These are phyloP conservation scores for Ivindomyrus marchei DNA, from an alignment of 2,113 vertebrate genomes.

Conservation along the genomic window DNA sequence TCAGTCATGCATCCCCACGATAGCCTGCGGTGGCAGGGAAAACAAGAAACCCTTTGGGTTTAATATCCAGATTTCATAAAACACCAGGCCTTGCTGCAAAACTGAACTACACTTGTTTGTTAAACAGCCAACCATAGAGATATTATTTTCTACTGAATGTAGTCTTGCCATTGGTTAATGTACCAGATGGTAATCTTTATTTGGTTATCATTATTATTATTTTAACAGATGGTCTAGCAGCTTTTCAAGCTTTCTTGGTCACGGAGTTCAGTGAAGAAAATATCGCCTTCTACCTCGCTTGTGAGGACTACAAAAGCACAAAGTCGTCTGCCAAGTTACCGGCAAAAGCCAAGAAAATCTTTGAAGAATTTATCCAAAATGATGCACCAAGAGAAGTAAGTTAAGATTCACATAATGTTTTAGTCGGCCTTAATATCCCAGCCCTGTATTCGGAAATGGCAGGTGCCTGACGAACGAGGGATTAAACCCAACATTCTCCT, in stretches of 20 bases:
- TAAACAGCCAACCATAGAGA: not conserved
- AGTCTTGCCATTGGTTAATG: not conserved
- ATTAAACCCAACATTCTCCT: not conserved
- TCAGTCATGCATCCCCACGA: not conserved
- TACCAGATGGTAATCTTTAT: not conserved
- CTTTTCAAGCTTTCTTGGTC: constrained; percentile 82
- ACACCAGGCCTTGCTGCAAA: not conserved
- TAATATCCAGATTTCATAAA: not conserved
- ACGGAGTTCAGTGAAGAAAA: constrained; percentile 94
- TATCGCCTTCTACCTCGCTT: constrained; percentile 89
- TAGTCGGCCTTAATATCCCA: not conserved
- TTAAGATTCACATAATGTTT: not conserved
- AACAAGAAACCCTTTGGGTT: not conserved
- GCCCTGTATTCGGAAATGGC: not conserved
- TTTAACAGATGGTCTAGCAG: constrained; percentile 70
- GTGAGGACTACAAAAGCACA: constrained; percentile 79
- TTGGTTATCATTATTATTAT: not conserved
- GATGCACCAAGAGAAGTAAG: constrained; percentile 85
- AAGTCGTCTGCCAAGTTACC: constrained; percentile 67
- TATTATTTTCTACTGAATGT: not conserved
- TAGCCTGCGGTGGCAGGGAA: not conserved
- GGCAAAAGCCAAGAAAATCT: constrained; percentile 80
- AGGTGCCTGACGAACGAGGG: constrained; percentile 33
- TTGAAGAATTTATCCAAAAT: constrained; percentile 75
- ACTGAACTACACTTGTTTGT: not conserved